Conservation (phyloP, 2,888 invertebrate genomes). For the Neoascia interrupta region DNA sequence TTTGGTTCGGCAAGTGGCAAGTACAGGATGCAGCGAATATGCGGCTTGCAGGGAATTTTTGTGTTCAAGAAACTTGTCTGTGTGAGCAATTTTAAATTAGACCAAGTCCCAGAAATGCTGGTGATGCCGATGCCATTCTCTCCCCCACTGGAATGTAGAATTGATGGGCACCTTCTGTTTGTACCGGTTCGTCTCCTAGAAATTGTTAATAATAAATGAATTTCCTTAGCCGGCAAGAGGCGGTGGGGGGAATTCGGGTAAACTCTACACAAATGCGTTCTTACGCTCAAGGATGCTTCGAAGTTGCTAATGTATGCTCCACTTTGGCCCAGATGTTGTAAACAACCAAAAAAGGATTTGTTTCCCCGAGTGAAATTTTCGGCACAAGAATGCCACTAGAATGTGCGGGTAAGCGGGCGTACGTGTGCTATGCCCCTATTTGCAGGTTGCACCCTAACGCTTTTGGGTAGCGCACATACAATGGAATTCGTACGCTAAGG, state of each 20-base stretch:
- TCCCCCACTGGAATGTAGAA: constrained; percentile 15
- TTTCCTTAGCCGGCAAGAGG: constrained; percentile 1
- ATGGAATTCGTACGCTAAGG: constrained; percentile 5
- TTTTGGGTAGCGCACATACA: constrained; percentile 17
- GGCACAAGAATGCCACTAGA: constrained; percentile 14
- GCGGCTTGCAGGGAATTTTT: constrained; percentile 7
- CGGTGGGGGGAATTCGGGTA: neutral
- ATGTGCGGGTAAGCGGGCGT: constrained; percentile 27
- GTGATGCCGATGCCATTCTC: neutral
- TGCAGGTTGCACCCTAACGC: constrained; percentile 8
- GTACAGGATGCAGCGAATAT: constrained; percentile 5
- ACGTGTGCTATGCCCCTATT: constrained; percentile 15
- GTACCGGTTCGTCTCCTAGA: constrained; percentile 11
- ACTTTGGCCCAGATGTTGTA: constrained; percentile 17
- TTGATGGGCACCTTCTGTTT: constrained; percentile 25
- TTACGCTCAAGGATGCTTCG: neutral
- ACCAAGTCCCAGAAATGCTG: neutral
- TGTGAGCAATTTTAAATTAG: neutral
- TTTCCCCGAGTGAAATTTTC: constrained; percentile 19
- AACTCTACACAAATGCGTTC: constrained; percentile 30
- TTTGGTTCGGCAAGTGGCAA: neutral
- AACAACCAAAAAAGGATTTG: constrained; percentile 20
- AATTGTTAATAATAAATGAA: constrained; percentile 56
- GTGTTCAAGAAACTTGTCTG: neutral
- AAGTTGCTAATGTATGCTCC: constrained; percentile 1